Conservation (phyloP, 1,140 invertebrate genomes). For the Colletes latitarsis region DNA sequence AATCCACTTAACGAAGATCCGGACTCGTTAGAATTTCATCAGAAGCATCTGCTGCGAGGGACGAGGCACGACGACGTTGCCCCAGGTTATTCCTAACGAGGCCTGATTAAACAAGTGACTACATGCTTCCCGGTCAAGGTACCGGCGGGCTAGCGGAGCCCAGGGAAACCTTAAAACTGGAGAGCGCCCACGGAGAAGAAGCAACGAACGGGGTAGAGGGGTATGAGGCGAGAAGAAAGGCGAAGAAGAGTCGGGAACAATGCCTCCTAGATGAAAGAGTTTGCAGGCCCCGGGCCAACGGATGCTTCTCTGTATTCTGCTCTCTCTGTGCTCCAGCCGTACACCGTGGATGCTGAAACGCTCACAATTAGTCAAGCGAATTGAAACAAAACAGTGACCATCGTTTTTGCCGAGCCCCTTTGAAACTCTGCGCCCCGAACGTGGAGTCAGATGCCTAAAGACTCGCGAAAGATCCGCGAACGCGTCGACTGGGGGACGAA, state of each 20-base stretch:
- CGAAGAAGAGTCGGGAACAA: constrained; percentile 49
- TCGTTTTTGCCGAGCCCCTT: constrained; percentile 32
- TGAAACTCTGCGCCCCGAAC: not conserved
- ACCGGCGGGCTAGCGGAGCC: constrained; percentile 20
- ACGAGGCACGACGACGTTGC: constrained; percentile 28
- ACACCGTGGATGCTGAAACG: constrained; percentile 16
- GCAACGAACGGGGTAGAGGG: not conserved
- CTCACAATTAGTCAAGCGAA: constrained; percentile 56
- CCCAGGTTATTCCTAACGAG: constrained; percentile 51
- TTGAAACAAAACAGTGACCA: constrained; percentile 57
- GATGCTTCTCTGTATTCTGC: constrained; percentile 28
- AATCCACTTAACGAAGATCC: constrained; percentile 44
- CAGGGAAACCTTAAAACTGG: constrained; percentile 22
- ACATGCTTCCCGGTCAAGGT: constrained; percentile 49
- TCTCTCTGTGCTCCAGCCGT: constrained; percentile 11
- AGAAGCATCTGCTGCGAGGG: constrained; percentile 30
- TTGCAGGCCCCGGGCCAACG: constrained; percentile 45
- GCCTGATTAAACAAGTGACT: constrained; percentile 62
- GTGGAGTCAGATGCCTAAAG: not conserved
- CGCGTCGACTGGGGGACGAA: not conserved
- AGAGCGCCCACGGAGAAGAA: not conserved
- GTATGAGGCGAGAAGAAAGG: not conserved
- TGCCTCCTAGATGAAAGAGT: constrained; percentile 58
- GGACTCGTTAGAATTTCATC: constrained; percentile 57
- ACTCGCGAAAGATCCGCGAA: not conserved